These are phyloP conservation scores for Apamea crenata DNA, from an alignment of 2,888 invertebrate species.

Conservation along the genomic window DNA sequence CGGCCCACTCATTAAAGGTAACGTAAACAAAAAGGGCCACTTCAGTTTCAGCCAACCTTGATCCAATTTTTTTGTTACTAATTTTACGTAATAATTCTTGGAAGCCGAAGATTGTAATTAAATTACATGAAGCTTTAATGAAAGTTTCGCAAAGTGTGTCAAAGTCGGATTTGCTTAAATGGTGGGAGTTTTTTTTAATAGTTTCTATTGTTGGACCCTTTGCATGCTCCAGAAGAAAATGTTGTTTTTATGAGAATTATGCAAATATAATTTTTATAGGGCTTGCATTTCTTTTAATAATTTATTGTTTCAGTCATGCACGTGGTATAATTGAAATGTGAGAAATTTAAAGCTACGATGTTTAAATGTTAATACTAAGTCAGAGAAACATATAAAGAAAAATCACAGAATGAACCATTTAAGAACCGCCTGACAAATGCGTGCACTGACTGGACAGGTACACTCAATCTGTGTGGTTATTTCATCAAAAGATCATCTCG, in stretches of 20 bases:
- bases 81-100: slow-evolving; percentile 57
- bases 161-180: slow-evolving; percentile 65
- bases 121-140: slow-evolving; percentile 61
- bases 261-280: slow-evolving; percentile 53
- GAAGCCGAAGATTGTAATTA: slow-evolving; percentile 56
- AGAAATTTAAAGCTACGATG: not conserved
- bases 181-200: slow-evolving; percentile 19
- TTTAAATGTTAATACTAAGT: not conserved
- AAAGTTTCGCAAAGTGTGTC: slow-evolving; percentile 72
- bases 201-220: slow-evolving; percentile 52
- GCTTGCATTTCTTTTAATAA: slow-evolving; percentile 50
- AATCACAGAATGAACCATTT: too few relatives aligned
- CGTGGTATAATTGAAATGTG: slow-evolving; percentile 39
- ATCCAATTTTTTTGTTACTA: slow-evolving; percentile 77
- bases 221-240: slow-evolving; percentile 57
- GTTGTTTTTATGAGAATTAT: slow-evolving; percentile 54
- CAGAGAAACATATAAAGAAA: not conserved
- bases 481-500: not conserved
- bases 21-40: slow-evolving; percentile 80
- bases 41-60: slow-evolving; percentile 76
- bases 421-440: not conserved
- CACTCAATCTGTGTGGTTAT: not conserved
- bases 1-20: slow-evolving; percentile 81
- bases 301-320: slow-evolving; percentile 55
- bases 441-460: not conserved